Base-by-base conservation (phyloP, 2,888 invertebrate genomes). In the Leptura quadrifasciata region DNA sequence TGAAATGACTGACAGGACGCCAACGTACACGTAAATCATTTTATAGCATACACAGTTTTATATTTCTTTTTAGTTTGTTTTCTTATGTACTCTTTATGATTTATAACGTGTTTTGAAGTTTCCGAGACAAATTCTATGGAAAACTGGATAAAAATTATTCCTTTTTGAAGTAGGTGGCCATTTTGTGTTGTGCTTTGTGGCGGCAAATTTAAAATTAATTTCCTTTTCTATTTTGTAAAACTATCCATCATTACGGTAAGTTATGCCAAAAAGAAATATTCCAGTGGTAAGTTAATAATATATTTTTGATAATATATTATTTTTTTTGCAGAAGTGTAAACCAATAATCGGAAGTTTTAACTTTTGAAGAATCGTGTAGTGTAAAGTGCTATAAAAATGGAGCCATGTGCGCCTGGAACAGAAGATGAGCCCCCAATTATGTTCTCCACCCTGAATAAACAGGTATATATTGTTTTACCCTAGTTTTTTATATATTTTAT, bases 341-440 rank as follows among this genome's bases (percentile, higher is more conserved):
- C 15, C 20, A 52, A 47, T 63, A 65, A 15, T 71, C 24, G 18
- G 61, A 74, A 60, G 21, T 54, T 68, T 72, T 73, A 73, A 76
- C 68, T 60, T 67, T 78, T 69, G 76, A 74, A 76, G 78, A 79
- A 55, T 79, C 76, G 73, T 79, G 63, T 75, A 81, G 76, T 83
- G 80, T 81, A 78, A 75, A 74, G 75, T 79, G 76, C 60, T 75
- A 67, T 60, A 58, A 83, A 76, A 58, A 87, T 87, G 87, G 87
- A 88, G 79, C 87, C 87, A 24, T 76, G 84, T 72, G 87, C 88
- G 35, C 88, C 88, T 24, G 88, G 88, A 55, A 88, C 88, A 47
- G 88, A 88, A 84, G 87, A 87, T 76, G 88, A 88, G 64, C 83
- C 83, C 17, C 83, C 83, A 17, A 81, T 84, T 70, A 79, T 79